Conservation (phyloP, 2,797 vertebrate genomes). For the Eulemur rubriventer region DNA sequence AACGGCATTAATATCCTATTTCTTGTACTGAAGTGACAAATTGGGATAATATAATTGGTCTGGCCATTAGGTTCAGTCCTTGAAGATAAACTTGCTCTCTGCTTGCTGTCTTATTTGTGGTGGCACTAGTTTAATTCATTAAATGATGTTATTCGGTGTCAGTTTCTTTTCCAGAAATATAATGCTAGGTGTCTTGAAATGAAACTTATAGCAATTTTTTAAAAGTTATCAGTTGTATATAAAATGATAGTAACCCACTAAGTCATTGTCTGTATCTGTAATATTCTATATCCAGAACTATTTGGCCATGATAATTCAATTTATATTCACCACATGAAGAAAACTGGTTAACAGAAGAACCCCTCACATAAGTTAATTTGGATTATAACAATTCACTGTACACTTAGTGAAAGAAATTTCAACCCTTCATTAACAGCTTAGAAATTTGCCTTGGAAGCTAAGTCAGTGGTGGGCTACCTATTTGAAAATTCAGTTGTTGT, state of each 20-base stretch:
- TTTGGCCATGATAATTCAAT: slow-evolving; percentile 33
- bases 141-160: slow-evolving; percentile 28
- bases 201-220: neutral
- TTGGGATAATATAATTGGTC: slow-evolving; percentile 21
- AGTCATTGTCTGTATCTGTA: slow-evolving; percentile 63
- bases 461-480: neutral
- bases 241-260: slow-evolving; percentile 52
- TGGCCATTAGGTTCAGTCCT: slow-evolving; percentile 46
- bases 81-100: slow-evolving; percentile 50
- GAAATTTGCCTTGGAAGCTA: slow-evolving; percentile 64
- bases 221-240: slow-evolving; percentile 72
- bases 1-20: slow-evolving; percentile 21
- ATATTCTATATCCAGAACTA: slow-evolving; percentile 48
- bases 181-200: slow-evolving; percentile 68
- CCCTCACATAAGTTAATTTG: neutral
- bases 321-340: slow-evolving; percentile 41
- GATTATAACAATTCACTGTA: neutral
- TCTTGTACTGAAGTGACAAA: neutral
- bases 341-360: neutral
- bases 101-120: slow-evolving; percentile 17
- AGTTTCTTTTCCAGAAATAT: slow-evolving; percentile 67
- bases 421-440: slow-evolving; percentile 6
- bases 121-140: slow-evolving; percentile 46
- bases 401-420: slow-evolving; percentile 48
- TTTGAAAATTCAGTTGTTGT: neutral